Evolutionary conservation across 2,888 invertebrate genomes (phyloP).

Genomic region (Graphium colonna): DNA sequence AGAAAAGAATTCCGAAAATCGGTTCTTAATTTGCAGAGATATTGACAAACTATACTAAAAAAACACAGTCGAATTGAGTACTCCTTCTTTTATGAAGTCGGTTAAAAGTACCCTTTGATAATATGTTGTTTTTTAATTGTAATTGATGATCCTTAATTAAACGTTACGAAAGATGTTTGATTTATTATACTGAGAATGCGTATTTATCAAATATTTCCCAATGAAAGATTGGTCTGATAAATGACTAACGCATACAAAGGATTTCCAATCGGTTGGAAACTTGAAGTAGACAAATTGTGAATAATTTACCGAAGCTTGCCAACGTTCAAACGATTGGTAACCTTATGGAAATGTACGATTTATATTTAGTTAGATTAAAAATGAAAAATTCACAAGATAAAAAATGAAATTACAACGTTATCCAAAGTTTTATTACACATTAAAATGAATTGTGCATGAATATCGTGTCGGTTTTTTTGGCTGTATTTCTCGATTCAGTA

Average conservation of each 20-base stretch:
- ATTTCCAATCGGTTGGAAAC: not conserved
- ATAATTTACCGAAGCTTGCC: not conserved
- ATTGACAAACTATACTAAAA: no score
- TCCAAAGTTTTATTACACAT: no score
- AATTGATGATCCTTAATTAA: not conserved
- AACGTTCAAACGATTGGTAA: not conserved
- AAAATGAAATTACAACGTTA: no score
- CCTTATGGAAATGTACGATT: not conserved
- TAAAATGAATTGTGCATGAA: no score
- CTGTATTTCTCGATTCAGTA: no score
- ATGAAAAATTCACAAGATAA: no score
- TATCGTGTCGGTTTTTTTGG: no score
- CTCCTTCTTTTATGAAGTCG: not conserved
- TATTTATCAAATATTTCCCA: not conserved
- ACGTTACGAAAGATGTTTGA: not conserved
- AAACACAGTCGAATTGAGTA: not conserved
- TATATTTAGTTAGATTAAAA: no score
- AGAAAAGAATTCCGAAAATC: no score
- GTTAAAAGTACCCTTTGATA: no score
- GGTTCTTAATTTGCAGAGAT: no score
- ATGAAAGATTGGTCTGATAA: not conserved
- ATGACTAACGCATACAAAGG: not conserved
- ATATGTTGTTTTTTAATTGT: not conserved
- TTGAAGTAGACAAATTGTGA: not conserved
- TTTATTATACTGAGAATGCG: not conserved